Percentiles rank a stretch among this genome's conserved stretches.
Evolutionary conservation across 2,797 vertebrate genomes (phyloP).

Genomic region (Gobionotothen gibberifrons): DNA sequence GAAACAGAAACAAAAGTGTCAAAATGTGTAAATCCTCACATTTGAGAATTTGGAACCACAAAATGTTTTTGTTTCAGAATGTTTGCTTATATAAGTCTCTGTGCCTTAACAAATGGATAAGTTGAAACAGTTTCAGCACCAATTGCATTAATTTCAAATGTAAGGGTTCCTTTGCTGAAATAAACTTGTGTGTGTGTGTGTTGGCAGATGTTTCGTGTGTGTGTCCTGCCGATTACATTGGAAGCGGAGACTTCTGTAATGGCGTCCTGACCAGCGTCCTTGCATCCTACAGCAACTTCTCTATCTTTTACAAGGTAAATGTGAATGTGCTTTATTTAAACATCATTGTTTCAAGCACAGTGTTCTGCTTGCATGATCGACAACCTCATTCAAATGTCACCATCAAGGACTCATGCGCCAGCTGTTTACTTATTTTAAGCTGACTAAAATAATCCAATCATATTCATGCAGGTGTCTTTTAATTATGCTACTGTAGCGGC

Average conservation of each 20-base stretch:
- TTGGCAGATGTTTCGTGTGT: conserved; percentile 87
- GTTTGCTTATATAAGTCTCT: not conserved
- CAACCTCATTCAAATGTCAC: conserved; percentile 2
- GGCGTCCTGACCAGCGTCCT: conserved; percentile 90
- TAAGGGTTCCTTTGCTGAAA: not conserved
- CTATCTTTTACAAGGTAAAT: conserved; percentile 91
- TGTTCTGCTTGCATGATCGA: not conserved
- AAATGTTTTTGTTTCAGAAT: not conserved
- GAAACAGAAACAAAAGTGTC: not conserved
- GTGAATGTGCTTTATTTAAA: not conserved
- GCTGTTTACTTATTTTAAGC: not conserved
- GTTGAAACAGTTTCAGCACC: not conserved
- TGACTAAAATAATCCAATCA: not conserved
- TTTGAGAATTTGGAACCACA: not conserved
- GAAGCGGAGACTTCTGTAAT: conserved; percentile 89
- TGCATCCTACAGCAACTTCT: conserved; percentile 86
- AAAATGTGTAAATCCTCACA: not conserved
- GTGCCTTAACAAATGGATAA: not conserved
- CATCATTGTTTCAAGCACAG: not conserved
- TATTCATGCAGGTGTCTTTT: not conserved
- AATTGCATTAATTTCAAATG: not conserved
- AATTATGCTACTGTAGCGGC: not conserved
- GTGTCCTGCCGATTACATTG: conserved; percentile 88
- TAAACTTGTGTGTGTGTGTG: not conserved
- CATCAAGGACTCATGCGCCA: not conserved